These are phyloP conservation scores for Grapholita molesta DNA, from an alignment of 1,140 invertebrate species.

Conservation along the genomic window DNA sequence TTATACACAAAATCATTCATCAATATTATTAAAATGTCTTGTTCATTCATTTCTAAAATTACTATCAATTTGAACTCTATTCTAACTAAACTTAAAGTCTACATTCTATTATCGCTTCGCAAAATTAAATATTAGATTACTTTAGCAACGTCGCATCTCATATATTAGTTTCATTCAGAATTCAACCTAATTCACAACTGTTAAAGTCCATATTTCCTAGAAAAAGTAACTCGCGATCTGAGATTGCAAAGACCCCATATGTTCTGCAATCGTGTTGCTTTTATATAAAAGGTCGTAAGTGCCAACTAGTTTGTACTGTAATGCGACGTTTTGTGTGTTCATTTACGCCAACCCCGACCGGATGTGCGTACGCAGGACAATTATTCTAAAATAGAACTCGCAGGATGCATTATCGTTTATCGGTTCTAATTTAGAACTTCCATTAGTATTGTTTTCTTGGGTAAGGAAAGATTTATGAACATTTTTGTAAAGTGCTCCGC, in stretches of 20 bases:
- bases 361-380: slow-evolving; percentile 11
- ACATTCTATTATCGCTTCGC: neutral
- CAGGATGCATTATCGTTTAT: slow-evolving; percentile 17
- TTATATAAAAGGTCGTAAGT: neutral
- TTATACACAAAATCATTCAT: neutral
- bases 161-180: neutral
- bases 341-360: neutral
- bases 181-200: neutral
- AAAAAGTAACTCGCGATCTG: neutral
- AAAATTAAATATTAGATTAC: neutral
- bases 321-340: neutral
- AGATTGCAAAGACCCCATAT: neutral
- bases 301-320: too few relatives aligned
- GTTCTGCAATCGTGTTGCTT: neutral
- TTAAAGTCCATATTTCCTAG: neutral
- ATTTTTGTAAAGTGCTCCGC: neutral
- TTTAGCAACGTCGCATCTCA: neutral
- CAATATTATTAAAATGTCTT: neutral
- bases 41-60: neutral
- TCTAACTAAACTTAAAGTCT: neutral
- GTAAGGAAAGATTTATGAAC: slow-evolving; percentile 4
- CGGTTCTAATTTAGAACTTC: slow-evolving; percentile 8
- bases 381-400: slow-evolving; percentile 14
- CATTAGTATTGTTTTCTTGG: slow-evolving; percentile 11
- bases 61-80: neutral